Percentiles rank a stretch among this genome's conserved stretches.
phyloP scores from a whole-genome alignment of 2,888 invertebrate species.

The Plebejus melissa region DNA sequence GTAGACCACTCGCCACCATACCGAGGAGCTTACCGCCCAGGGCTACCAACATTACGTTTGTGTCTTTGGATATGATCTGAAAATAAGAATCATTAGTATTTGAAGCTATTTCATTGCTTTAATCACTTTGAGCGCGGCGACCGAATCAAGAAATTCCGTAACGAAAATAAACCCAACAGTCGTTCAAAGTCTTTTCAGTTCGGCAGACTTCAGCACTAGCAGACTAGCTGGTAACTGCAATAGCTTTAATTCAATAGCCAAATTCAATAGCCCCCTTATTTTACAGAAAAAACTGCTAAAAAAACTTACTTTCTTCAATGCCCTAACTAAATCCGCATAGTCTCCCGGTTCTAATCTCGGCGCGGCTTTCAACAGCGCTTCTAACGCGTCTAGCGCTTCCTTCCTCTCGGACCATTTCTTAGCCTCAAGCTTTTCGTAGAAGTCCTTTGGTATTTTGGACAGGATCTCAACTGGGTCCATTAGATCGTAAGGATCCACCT shows the following conservation, averaged over 20 bases:
- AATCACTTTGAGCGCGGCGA: no score
- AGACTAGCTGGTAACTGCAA: no score
- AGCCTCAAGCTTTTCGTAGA: conserved; percentile 95
- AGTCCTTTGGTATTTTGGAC: conserved; percentile 95
- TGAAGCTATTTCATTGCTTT: no score
- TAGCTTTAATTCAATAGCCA: no score
- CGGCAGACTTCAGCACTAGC: no score
- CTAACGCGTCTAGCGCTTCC: conserved; percentile 91
- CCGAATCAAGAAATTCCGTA: no score
- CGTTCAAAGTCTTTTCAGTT: no score
- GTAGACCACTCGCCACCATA: conserved; percentile 89
- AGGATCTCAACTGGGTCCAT: conserved; percentile 95
- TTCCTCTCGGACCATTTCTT: conserved; percentile 99
- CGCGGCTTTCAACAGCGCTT: conserved; percentile 85
- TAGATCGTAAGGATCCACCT: conserved; percentile 94
- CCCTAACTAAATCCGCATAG: conserved; percentile 92
- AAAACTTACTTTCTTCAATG: conserved; percentile 87
- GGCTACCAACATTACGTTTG: conserved; percentile 95
- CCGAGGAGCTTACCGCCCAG: conserved; percentile 91
- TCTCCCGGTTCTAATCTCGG: conserved; percentile 95
- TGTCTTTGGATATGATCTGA: conserved; percentile 94
- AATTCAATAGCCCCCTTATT: no score
- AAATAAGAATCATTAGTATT: conserved; percentile 33
- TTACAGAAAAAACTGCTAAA: neutral
- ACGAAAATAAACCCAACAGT: no score